phyloP scores from a whole-genome alignment of 2,113 vertebrate genomes.

The Trematocara macrostoma region DNA sequence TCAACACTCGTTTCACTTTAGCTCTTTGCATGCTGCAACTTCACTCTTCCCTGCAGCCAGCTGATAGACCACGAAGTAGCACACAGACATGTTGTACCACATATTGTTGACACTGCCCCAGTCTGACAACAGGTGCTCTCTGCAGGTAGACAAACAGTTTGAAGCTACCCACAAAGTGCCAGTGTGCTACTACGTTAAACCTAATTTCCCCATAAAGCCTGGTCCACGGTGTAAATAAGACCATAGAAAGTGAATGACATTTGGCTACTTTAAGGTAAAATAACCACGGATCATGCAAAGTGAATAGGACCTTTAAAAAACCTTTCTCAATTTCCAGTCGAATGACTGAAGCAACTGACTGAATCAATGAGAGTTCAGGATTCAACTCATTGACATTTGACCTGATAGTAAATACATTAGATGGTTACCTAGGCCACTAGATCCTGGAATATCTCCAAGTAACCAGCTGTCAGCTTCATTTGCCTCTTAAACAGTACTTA shows the following conservation, averaged over 20 bases:
- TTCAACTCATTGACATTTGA: not conserved
- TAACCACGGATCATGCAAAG: not conserved
- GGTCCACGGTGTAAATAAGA: not conserved
- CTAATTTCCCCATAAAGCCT: not conserved
- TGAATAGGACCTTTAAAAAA: not conserved
- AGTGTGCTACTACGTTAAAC: not conserved
- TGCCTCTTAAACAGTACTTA: not conserved
- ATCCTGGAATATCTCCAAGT: not conserved
- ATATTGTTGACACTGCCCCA: not conserved
- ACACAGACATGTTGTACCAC: not conserved
- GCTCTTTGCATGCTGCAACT: not conserved
- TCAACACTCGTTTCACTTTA: not conserved
- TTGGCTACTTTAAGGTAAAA: not conserved
- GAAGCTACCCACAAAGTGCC: not conserved
- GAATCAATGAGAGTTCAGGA: not conserved
- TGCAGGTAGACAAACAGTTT: not conserved
- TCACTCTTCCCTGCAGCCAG: not conserved
- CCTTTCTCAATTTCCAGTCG: not conserved
- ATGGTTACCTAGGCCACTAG: not conserved
- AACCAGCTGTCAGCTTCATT: not conserved
- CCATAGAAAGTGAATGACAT: not conserved
- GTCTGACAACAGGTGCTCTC: not conserved
- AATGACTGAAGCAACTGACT: not conserved
- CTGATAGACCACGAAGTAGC: not conserved
- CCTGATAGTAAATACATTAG: not conserved